Base-by-base conservation (phyloP, 2,888 invertebrate genomes). In the Ctenicera cuprea region DNA sequence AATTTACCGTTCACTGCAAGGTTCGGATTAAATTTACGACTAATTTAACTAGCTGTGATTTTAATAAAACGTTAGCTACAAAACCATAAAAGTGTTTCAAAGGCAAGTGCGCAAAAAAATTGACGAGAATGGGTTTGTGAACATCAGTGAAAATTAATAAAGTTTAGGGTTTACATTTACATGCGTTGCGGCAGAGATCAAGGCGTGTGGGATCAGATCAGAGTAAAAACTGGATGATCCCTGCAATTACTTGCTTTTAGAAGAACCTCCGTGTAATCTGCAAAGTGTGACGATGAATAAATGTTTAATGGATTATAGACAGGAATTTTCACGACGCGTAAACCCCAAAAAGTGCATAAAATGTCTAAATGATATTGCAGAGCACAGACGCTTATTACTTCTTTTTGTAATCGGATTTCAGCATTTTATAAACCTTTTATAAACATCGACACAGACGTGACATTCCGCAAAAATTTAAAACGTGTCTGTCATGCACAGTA, bases 201-300 rank as follows among this genome's bases (percentile, higher is more conserved):
- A 52, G 66, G 54, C 57, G 37, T 9, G 57, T 18, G 61, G 67
- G n/a, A n/a, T n/a, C n/a, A n/a, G n/a, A 67, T 68, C 50, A 68
- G 54, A 54, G 54, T 68, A 73, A 73, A 73, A 73, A 73, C 52
- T 72, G 68, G 68, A 68, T 73, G 73, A 73, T 73, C 73, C 73
- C 20, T 18, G 66, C 73, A 73, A 73, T 73, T 68, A 73, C 73
- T 73, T 73, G 66, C 63, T 68, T 63, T 63, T 57, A 64, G 45
- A 72, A 73, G 73, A 68, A 68, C 52, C 43, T 63, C 45, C 22
- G 33, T 37, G 37, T 73, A 73, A 73, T 73, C 73, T 73, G 63
- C 20, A 26, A 57, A 68, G 68, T 73, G 73, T 73, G 73, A 63
- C 57, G 63, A 48, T 68, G 73, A 73, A 73, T 73, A 73, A 68